Evolutionary conservation across 2,888 invertebrate species (phyloP).

Genomic region (Heteromurus nitidus): DNA sequence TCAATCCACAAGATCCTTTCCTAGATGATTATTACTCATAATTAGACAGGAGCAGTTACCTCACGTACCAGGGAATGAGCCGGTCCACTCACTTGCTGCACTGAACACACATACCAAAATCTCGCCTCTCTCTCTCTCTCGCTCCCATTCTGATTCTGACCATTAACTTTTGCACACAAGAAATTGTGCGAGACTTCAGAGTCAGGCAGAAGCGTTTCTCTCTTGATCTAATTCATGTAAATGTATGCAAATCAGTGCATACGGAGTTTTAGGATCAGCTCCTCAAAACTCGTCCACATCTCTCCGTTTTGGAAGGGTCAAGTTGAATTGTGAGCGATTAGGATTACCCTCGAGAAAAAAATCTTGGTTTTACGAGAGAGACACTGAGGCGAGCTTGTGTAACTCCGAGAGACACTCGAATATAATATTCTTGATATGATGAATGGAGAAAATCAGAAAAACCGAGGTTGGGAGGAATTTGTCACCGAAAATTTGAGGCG

Average conservation of each 20-base stretch:
- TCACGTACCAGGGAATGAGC: constrained; percentile 38
- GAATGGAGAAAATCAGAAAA: too few relatives aligned
- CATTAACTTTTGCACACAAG: constrained; percentile 14
- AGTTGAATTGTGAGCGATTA: not conserved
- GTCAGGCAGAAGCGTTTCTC: constrained; percentile 13
- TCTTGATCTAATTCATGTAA: constrained; percentile 56
- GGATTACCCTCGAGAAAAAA: too few relatives aligned
- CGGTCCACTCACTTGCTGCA: constrained; percentile 21
- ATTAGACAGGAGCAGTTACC: constrained; percentile 64
- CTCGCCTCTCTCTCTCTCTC: too few relatives aligned
- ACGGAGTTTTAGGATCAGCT: constrained; percentile 22
- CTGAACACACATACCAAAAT: not conserved
- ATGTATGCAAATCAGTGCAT: constrained; percentile 49
- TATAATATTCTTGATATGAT: too few relatives aligned
- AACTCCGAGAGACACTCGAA: too few relatives aligned
- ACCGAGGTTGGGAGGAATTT: too few relatives aligned
- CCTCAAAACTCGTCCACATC: constrained; percentile 11
- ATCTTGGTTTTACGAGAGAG: too few relatives aligned
- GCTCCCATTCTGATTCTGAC: too few relatives aligned
- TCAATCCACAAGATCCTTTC: constrained; percentile 12
- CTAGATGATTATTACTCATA: constrained; percentile 60
- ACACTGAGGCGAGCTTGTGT: too few relatives aligned
- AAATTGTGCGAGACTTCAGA: constrained; percentile 18
- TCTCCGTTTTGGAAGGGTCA: constrained; percentile 23
- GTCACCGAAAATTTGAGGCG: too few relatives aligned